Evolutionary conservation across 2,113 vertebrate species (phyloP), one percentile per base, ranked within the genome.

Genomic region (Beaufortia kweichowensis): DNA sequence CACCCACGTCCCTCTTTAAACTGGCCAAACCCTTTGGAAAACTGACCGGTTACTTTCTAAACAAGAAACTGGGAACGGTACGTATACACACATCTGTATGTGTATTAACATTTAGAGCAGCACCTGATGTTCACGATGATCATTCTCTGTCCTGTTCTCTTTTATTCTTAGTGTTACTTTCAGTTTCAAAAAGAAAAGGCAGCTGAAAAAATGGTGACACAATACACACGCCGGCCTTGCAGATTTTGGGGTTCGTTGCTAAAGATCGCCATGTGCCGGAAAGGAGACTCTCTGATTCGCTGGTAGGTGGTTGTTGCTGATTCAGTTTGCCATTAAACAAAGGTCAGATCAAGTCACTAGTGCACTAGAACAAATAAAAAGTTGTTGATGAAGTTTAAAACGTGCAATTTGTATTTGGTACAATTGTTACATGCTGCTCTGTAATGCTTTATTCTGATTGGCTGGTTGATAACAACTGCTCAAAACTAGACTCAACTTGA

Each of bases 1-100:
- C 92, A 1, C 91, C 94, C 77, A 90, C 88, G 0, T 90, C 92
- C 0, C 91, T 95, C 0, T 88, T 95, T 53, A 91, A 92, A 39
- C 89, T 94, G 79, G 93, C 91, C 0, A 90, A 94, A 14, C 91
- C 90, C 0, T 95, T 93, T 0, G 94, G 94, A 6, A 94, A 92
- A 83, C 92, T 86, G 56, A 86, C 76, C 3, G 84, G 59, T n/a
- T 86, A 79, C 61, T 78, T 59, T 65, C 77, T 82, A 21, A 75
- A 78, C 84, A 63, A 76, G 48, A 23, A 43, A 62, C 69, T 59
- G 8, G 72, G 72, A 55, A 82, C 67, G 53, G 81, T 82, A 46
- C 1, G 24, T 17, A 74, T 35, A 70, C 29, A 66, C 29, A 66
- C 29, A 69, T 62, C 60, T n/a, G n/a, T n/a, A 60, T 65, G 69